Base-by-base conservation (phyloP, 1,140 invertebrate species). In the Steinernema feltiae region DNA sequence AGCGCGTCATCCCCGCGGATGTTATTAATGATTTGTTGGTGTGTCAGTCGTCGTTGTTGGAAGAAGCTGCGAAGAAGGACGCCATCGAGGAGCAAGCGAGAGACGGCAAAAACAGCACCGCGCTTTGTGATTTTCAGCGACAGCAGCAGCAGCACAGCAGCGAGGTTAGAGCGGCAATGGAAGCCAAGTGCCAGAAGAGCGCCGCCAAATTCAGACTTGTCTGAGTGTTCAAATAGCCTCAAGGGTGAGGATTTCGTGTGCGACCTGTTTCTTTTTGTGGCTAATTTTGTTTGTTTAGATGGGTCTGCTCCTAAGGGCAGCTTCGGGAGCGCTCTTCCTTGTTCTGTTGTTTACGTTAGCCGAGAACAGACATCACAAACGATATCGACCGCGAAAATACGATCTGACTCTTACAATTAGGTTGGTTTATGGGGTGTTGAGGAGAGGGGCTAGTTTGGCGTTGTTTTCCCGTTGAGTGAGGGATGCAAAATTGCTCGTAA, bases 11-110 rank as follows among this genome's bases (percentile, higher is more conserved):
- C 53, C 53, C 24, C 53, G 24, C 24, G 24, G 24, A 63, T 63
- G 24, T 63, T 63, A 63, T 63, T 63, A 63, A 63, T n/a, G 53
- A 63, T 63, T 15, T 63, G 53, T 63, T 63, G 53, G 15, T 63
- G 15, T n/a, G n/a, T n/a, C n/a, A n/a, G 53, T 63, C 7, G 53
- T 27, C 53, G 24, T 27, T 63, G n/a, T n/a, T n/a, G n/a, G n/a
- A n/a, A n/a, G n/a, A n/a, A n/a, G n/a, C n/a, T n/a, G n/a, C n/a
- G n/a, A n/a, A n/a, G n/a, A n/a, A n/a, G n/a, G n/a, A n/a, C n/a
- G n/a, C n/a, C n/a, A n/a, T n/a, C n/a, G n/a, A 63, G 24, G 53
- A 63, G 53, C 53, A 63, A 63, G 24, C 53, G 53, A 63, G 24
- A 63, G 24, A 63, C 53, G 24, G 53, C 7, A 7, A 15, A 15